These are phyloP conservation scores for Eupithecia subfuscata DNA, from an alignment of 2,888 invertebrate species.

Conservation along the genomic window DNA sequence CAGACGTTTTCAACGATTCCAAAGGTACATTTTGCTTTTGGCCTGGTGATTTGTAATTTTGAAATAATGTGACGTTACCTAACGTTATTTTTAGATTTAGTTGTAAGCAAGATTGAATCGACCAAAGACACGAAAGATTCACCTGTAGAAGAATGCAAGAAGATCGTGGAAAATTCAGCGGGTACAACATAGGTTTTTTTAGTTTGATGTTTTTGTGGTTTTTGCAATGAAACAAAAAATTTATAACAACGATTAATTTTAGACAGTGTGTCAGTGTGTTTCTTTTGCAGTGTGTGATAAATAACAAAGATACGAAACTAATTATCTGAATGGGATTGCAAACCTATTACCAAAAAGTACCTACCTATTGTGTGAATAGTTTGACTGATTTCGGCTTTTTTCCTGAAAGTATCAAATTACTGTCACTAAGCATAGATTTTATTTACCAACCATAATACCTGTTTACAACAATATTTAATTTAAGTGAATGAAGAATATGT, in stretches of 20 bases:
- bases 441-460: background rate
- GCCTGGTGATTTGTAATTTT: slow-evolving; percentile 18
- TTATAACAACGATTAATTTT: background rate
- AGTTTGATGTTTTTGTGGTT: background rate
- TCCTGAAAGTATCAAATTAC: background rate
- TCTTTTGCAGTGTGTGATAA: too few relatives aligned
- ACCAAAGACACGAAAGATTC: slow-evolving; percentile 46
- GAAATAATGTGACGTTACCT: background rate
- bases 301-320: background rate
- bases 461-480: background rate
- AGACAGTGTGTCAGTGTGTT: too few relatives aligned
- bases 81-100: slow-evolving; percentile 48
- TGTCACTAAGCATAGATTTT: background rate
- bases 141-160: slow-evolving; percentile 44
- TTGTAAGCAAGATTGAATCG: slow-evolving; percentile 49
- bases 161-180: slow-evolving; percentile 48
- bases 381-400: background rate
- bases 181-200: slow-evolving; percentile 49
- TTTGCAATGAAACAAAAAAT: background rate
- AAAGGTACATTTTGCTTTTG: slow-evolving; percentile 44
- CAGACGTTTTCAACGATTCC: slow-evolving; percentile 38
- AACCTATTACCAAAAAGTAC: background rate
- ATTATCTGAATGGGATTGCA: background rate
- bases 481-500: background rate
- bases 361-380: background rate